Percentiles rank a stretch among this genome's conserved stretches.
Conservation (phyloP, 2,113 vertebrate genomes). For the Phyllostomus hastatus region DNA sequence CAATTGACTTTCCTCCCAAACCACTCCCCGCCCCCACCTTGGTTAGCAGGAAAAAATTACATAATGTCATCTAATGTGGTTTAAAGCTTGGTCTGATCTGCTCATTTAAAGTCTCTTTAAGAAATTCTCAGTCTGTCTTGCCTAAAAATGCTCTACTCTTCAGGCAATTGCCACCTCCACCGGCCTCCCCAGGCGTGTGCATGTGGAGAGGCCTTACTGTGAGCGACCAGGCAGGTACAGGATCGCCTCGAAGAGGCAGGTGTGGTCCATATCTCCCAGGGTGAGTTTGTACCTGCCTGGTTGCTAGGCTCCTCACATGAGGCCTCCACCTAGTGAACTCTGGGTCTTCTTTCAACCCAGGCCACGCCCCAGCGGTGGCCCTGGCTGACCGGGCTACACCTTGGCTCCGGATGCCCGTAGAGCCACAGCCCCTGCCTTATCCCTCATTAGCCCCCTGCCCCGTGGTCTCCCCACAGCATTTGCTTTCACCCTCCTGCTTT, state of each 20-base stretch:
- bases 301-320: not conserved
- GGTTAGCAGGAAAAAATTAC: not conserved
- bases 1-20: slow-evolving; percentile 19
- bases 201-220: not conserved
- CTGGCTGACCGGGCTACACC: not conserved
- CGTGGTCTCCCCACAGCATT: not conserved
- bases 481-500: not conserved
- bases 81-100: not conserved
- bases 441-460: not conserved
- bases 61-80: not conserved
- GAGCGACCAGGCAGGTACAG: not conserved
- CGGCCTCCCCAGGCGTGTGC: not conserved
- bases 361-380: not conserved
- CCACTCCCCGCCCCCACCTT: not conserved
- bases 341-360: not conserved
- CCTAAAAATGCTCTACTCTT: not conserved
- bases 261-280: not conserved
- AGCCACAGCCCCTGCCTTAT: not conserved
- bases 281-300: not conserved
- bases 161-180: not conserved
- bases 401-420: not conserved
- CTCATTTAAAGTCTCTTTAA: not conserved
- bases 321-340: not conserved
- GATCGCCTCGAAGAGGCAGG: not conserved
- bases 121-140: not conserved